Evolutionary conservation across 2,113 vertebrate genomes (phyloP), one percentile per base, ranked within the genome.

Genomic region (Planiliza haematocheilus): DNA sequence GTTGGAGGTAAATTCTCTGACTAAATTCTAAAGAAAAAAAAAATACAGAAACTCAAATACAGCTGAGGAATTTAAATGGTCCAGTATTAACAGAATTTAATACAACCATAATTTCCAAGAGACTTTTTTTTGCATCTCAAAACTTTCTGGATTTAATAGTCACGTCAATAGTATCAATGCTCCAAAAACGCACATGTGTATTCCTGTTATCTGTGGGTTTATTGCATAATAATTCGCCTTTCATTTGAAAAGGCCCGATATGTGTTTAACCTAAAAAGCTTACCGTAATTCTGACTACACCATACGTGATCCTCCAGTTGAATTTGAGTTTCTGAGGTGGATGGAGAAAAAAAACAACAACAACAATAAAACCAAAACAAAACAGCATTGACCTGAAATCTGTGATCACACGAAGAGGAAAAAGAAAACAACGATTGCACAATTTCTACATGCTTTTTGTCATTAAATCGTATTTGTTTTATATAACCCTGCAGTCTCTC

Each of bases 361-460:
- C 70, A 76, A 64, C 66, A 74, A 70, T 39, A 43, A 81, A 90
- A 85, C 84, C 85, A 89, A 89, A 88, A 83, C 49, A 78, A 89
- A 80, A 81, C 51, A 83, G 52, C 82, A 86, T 88, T 55, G 91
- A 93, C 91, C 91, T 91, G 78, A 91, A 91, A 90, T 91, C 91
- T 93, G 91, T 93, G 91, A 92, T 78, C 79, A 83, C 74, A 76
- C 66, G 53, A 85, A 80, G 95, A 94, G 93, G 79, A 77, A 93
- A 78, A 94, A 94, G 91, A 95, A 97, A 96, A 81, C 74, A 91
- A 86, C 84, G 94, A 91, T 93, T 98, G 96, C 96, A 98, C 97
- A 97, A 92, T 96, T 95, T 94, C 96, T 96, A 93, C 79, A 95
- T 95, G 95, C 96, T 95, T 94, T 96, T 95, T 97, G 94, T 97